Percentiles rank a stretch among this genome's conserved stretches.
phyloP scores from a whole-genome alignment of 2,797 vertebrate genomes.

The Gymnocypris eckloni region DNA sequence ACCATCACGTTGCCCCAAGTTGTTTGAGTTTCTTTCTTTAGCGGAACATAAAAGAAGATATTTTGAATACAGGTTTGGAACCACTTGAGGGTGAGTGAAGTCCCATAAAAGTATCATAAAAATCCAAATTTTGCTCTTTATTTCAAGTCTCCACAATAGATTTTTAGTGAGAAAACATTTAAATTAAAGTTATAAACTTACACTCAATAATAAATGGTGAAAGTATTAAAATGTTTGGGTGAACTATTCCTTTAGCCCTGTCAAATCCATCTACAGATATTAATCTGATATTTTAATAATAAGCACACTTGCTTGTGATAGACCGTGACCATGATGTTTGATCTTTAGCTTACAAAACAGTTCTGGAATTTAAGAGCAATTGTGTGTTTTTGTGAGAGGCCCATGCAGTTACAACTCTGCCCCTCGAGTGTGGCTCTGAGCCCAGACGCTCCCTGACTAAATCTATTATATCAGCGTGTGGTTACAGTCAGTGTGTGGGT shows the following conservation, averaged over 20 bases:
- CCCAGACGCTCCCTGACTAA: constrained; percentile 1
- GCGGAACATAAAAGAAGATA: not conserved
- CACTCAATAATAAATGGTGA: not conserved
- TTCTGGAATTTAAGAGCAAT: constrained; percentile 28
- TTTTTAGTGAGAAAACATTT: not conserved
- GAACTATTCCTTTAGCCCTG: not conserved
- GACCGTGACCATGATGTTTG: not conserved
- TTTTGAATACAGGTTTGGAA: not conserved
- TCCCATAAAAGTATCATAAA: not conserved
- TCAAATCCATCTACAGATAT: not conserved
- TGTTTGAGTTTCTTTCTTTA: not conserved
- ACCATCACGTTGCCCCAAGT: not conserved
- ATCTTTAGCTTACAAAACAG: constrained; percentile 42
- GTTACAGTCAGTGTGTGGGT: constrained; percentile 7
- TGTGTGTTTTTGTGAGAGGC: constrained; percentile 3
- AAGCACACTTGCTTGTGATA: not conserved
- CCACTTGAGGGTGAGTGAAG: not conserved
- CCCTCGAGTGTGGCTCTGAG: constrained; percentile 27
- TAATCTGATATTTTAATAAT: constrained; percentile 24
- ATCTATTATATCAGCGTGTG: constrained; percentile 27
- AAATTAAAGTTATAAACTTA: not conserved
- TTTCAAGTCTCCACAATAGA: not conserved
- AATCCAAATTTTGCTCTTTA: not conserved
- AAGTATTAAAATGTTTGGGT: not conserved
- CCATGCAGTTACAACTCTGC: not conserved